These are phyloP conservation scores for Mycogona germanica DNA, from an alignment of 2,888 invertebrate genomes.

Conservation along the genomic window DNA sequence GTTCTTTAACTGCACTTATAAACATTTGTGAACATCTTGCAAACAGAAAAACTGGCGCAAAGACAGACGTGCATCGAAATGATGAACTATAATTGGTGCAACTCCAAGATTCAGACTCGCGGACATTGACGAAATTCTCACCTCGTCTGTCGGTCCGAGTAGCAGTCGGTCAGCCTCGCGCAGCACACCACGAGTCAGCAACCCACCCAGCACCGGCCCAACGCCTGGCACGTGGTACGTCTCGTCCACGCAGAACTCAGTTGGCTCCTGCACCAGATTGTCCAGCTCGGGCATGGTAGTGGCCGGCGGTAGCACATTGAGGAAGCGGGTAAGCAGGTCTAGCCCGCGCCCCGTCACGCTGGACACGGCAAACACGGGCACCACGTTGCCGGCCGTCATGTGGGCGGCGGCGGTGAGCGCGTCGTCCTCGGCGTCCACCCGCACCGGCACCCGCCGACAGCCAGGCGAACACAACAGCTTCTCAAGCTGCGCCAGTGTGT, in stretches of 20 bases:
- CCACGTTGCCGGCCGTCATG: constrained; percentile 48
- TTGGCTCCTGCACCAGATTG: constrained; percentile 55
- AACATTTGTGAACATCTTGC: no score
- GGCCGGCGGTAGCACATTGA: constrained; percentile 64
- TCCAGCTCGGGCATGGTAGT: constrained; percentile 51
- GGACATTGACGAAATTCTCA: no score
- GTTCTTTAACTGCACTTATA: no score
- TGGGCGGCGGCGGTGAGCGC: constrained; percentile 60
- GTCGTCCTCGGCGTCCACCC: constrained; percentile 54
- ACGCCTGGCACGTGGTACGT: constrained; percentile 73
- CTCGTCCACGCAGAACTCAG: constrained; percentile 89
- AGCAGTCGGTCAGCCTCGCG: constrained; percentile 53
- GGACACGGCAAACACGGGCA: constrained; percentile 77
- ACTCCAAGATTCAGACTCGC: no score
- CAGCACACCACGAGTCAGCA: constrained; percentile 71
- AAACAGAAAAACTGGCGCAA: no score
- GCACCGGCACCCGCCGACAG: constrained; percentile 47
- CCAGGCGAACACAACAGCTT: constrained; percentile 51
- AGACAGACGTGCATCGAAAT: no score
- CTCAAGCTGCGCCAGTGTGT: constrained; percentile 39
- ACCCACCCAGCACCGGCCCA: constrained; percentile 72
- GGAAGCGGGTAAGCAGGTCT: constrained; percentile 67
- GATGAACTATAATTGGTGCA: no score
- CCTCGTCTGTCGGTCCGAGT: constrained; percentile 48
- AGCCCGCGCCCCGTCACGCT: constrained; percentile 79